Conservation (phyloP, 2,797 vertebrate species). For the Falco novaeseelandiae region DNA sequence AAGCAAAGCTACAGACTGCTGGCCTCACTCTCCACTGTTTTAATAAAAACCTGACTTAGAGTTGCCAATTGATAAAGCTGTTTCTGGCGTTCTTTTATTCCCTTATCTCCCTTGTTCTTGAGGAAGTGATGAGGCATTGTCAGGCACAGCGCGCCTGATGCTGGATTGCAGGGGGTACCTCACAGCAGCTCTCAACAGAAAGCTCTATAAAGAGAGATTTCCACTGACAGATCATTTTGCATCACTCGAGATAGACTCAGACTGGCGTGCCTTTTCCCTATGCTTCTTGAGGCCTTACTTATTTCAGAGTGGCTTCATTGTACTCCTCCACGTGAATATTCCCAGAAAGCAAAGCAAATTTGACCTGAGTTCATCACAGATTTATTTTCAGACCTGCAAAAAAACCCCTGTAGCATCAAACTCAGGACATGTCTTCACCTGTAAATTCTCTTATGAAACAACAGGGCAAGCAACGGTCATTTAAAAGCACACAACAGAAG, state of each 20-base stretch:
- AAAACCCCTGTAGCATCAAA: background rate
- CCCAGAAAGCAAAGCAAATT: background rate
- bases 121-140: conserved; percentile 24
- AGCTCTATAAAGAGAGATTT: background rate
- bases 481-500: background rate
- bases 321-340: background rate
- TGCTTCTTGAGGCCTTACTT: background rate
- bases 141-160: background rate
- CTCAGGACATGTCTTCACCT: background rate
- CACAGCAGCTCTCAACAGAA: background rate
- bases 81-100: conserved; percentile 60
- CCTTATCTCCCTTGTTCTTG: conserved; percentile 59
- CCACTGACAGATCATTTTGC: background rate
- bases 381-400: background rate
- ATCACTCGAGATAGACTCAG: background rate
- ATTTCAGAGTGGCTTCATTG: background rate
- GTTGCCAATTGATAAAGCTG: conserved; percentile 52
- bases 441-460: background rate
- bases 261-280: background rate
- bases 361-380: background rate
- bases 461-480: background rate
- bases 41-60: conserved; percentile 57
- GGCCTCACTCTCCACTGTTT: conserved; percentile 41
- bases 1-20: conserved; percentile 43
- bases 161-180: background rate